Base-by-base conservation (phyloP, 2,113 vertebrate genomes). In the Origma solitaria region DNA sequence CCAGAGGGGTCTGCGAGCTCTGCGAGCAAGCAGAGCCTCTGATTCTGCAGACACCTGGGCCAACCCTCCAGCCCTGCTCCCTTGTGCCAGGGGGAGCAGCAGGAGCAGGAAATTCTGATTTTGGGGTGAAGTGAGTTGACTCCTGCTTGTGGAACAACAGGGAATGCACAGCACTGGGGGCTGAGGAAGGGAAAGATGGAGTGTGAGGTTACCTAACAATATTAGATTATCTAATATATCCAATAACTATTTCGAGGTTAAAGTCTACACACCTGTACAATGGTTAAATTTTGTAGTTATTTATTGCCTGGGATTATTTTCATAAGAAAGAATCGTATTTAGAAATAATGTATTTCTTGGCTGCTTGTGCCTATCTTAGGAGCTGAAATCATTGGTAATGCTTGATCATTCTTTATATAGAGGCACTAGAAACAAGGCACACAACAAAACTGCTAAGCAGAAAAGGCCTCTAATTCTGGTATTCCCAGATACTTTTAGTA, bases 361-460 rank as follows among this genome's bases (percentile, higher is more conserved):
- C 71, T 95, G 21, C 68, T 70, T 71, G 16, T 75, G 44, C 42
- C 71, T 88, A 58, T 91, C 51, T 71, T 82, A 79, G 50, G 72
- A 91, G 62, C 88, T 88, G 42, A 96, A 97, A 78, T 86, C 57
- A 64, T 21, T 57, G 82, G 90, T 92, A 91, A 83, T 53, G 85
- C 93, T 95, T 97, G 90, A 89, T 93, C 78, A 57, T 56, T 96
- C 79, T 91, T 94, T 86, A 71, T 83, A 40, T 21, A 95, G 50
- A 82, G 51, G 79, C 35, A 16, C 73, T 77, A 83, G 77, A 94
- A 97, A 87, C 62, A 87, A 86, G 58, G 82, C 80, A 71, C 38
- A 83, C 72, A 82, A 68, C 69, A 95, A 96, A 93, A 88, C 62
- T 82, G 65, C 51, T 54, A 64, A 92, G n/a, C 70, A 80, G 65